Evolutionary conservation across 2,113 vertebrate genomes (phyloP), one percentile per base, ranked within the genome.

Genomic region (Anser brachyrhynchus): DNA sequence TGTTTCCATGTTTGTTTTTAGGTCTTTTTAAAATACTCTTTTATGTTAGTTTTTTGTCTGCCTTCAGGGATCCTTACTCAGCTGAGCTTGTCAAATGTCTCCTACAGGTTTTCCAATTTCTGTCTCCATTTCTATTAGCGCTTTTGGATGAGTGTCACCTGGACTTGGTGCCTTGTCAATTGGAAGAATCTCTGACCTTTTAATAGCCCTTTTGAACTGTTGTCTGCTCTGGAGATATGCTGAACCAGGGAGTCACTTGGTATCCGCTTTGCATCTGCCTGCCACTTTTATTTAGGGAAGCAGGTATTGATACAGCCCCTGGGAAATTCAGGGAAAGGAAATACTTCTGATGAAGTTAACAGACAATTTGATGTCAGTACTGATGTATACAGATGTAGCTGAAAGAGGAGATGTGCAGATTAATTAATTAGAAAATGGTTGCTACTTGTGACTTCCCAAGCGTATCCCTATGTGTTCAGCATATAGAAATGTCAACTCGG

Each of bases 371-470:
- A 35, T 97, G 92, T 91, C 94, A 78, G 75, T 39, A 59, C 61
- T 90, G 93, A 93, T 97, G 77, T 96, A 84, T 59, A 93, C 82
- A 96, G 92, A 93, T 95, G 80, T 88, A 92, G 67, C 33, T 0
- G 6, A 93, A 91, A 64, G 58, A 97, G 62, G 69, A 96, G 88
- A 73, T 66, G 67, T 89, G 67, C 37, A 55, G 93, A 64, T 93
- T 95, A 96, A 97, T 97, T 97, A 97, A 97, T 97, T 94, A 97
- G 94, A 95, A 94, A 96, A 93, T 72, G 41, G 67, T 54, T 89
- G 85, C 81, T 96, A 51, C 92, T 87, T 85, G 92, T 82, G 67
- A 52, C 89, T 91, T 67, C 89, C 81, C 89, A 93, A 88, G 92
- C 55, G 81, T 69, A 64, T 69, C 70, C 62, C 67, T 83, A 28